Conservation (phyloP, 2,797 vertebrate genomes). For the Lepus townsendii region DNA sequence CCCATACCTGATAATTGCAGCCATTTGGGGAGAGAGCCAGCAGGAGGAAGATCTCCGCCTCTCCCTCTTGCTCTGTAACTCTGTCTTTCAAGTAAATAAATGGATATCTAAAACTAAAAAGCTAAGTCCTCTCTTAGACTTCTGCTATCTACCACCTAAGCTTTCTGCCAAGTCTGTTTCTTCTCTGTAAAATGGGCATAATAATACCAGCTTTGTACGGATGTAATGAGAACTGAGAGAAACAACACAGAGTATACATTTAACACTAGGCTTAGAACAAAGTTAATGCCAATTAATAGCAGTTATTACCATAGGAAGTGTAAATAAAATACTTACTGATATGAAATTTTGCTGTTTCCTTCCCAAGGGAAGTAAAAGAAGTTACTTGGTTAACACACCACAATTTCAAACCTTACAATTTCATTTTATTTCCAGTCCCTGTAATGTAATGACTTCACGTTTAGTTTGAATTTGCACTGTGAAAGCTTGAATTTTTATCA, state of each 20-base stretch:
- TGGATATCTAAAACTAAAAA: neutral
- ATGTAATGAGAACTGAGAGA: neutral
- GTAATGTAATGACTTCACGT: neutral
- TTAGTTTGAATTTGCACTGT: conserved; percentile 21
- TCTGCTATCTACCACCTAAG: neutral
- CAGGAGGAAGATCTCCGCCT: too few species aligned
- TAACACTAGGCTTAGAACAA: neutral
- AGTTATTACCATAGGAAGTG: neutral
- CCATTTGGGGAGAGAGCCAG: too few species aligned
- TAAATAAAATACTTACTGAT: neutral
- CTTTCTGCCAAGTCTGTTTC: neutral
- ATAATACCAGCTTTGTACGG: neutral
- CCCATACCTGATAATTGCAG: too few species aligned
- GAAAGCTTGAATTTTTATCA: conserved; percentile 34
- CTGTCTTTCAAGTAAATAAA: too few species aligned
- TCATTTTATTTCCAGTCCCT: conserved; percentile 13
- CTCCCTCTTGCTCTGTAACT: too few species aligned
- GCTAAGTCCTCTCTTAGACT: neutral
- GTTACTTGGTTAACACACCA: conserved; percentile 44
- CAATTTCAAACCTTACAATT: conserved; percentile 58
- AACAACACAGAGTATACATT: neutral
- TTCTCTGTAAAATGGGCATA: neutral
- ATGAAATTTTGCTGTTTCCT: conserved; percentile 31
- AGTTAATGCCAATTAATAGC: neutral
- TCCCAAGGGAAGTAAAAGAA: conserved; percentile 5